A percentile compares a stretch with the other conserved stretches of the same genome.
These are phyloP conservation scores for Gambusia affinis DNA, from an alignment of 2,113 vertebrate species.

Conservation along the genomic window DNA sequence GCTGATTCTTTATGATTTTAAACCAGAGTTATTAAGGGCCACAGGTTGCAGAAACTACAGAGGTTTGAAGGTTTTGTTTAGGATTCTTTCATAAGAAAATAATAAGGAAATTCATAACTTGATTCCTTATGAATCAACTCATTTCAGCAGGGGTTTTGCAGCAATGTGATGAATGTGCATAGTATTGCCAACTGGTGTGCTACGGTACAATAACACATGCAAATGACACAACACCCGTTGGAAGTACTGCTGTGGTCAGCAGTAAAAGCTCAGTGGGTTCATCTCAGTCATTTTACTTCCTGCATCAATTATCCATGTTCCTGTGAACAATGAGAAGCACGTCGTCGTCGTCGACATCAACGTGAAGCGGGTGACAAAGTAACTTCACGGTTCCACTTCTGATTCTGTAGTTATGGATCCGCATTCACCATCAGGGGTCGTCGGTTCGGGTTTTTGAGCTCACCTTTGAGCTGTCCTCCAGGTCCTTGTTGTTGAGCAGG, in stretches of 20 bases:
- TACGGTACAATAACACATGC: too few species aligned
- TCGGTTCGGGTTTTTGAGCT: slow-evolving; percentile 8
- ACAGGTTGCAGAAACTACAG: too few species aligned
- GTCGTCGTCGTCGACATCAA: not conserved
- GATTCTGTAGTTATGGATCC: not conserved
- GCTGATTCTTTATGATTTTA: too few species aligned
- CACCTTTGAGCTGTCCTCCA: slow-evolving; percentile 92
- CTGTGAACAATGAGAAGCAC: not conserved
- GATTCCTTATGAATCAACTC: too few species aligned
- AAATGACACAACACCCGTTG: not conserved
- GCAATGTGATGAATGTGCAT: too few species aligned
- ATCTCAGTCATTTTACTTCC: not conserved
- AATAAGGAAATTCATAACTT: too few species aligned
- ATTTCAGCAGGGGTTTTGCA: too few species aligned
- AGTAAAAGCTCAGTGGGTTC: not conserved
- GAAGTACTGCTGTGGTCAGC: not conserved
- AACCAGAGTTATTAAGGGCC: too few species aligned
- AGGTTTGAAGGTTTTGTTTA: too few species aligned
- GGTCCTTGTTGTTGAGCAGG: slow-evolving; percentile 92
- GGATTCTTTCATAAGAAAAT: too few species aligned
- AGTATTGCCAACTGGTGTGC: too few species aligned
- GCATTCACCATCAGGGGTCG: not conserved
- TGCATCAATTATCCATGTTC: not conserved
- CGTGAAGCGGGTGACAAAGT: not conserved
- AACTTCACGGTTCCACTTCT: not conserved